Evolutionary conservation across 2,797 vertebrate genomes (phyloP), one percentile per base, ranked within the genome.

Genomic region (Rhinella marina): DNA sequence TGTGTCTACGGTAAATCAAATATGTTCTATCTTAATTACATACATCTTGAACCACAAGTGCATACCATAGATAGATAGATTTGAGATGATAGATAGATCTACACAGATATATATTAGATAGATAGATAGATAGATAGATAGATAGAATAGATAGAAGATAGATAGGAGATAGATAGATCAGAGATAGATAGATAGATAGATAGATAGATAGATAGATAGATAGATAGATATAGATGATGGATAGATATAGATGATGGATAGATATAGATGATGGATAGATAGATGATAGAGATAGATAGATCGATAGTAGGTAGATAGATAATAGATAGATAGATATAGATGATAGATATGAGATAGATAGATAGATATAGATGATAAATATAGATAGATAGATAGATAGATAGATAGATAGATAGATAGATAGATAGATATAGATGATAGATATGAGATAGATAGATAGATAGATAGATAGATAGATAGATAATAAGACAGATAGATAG

Each of bases 101-200:
- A n/a, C n/a, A n/a, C n/a, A n/a, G n/a, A n/a, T n/a, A n/a, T n/a
- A n/a, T n/a, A n/a, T n/a, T n/a, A 48, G 70, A 41, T 21, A 73
- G 70, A 73, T 41, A 73, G 29, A 73, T 17, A 41, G 16, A 41
- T 17, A 66, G n/a, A 66, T 66, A 27, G 62, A 66, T 66, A 66
- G 64, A 66, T 57, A 57, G 56, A 54, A 54, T 54, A 54, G 52
- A 54, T 54, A 54, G 6, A 54, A 6, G 11, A 54, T 54, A 54
- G 52, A 54, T 6, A 54, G 6, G 52, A 54, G 52, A 57, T 21
- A 17, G 17, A 59, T 59, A 59, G 14, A 21, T 21, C 13, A 12
- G 2, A 50, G 19, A 75, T 41, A 75, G 72, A 75, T 75, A 73
- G 41, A 75, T 75, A 75, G 41, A 75, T 75, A 75, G 72, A 75